Percentiles rank a stretch among this genome's conserved stretches.
Evolutionary conservation across 2,113 vertebrate genomes (phyloP).

Genomic region (Passer montanus): DNA sequence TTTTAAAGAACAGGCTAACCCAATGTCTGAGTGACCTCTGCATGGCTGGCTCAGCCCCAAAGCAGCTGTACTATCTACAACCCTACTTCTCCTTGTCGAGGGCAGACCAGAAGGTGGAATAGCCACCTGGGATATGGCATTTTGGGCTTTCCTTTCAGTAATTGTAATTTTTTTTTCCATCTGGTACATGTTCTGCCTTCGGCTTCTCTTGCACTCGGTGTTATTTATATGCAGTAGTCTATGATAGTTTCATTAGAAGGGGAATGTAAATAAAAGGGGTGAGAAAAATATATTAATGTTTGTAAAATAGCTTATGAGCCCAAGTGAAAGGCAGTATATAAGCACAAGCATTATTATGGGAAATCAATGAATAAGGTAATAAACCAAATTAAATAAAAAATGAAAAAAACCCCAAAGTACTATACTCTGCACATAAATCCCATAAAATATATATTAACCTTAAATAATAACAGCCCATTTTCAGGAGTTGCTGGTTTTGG

Average conservation of each 20-base stretch:
- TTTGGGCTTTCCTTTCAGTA: background rate
- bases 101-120: background rate
- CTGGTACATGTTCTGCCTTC: background rate
- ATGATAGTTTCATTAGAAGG: slow-evolving; percentile 20
- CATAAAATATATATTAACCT: background rate
- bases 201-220: background rate
- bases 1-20: background rate
- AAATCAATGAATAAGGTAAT: slow-evolving; percentile 63
- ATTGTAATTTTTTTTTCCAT: background rate
- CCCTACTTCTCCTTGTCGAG: background rate
- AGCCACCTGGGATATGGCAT: background rate
- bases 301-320: slow-evolving; percentile 1
- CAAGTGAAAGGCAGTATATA: slow-evolving; percentile 31
- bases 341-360: background rate
- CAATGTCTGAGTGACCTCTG: background rate
- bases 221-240: background rate
- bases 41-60: background rate
- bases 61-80: background rate
- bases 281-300: slow-evolving; percentile 28
- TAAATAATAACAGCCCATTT: background rate
- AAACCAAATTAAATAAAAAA: slow-evolving; percentile 7
- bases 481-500: background rate
- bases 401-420: background rate
- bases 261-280: slow-evolving; percentile 23
- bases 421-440: background rate